Evolutionary conservation across 1,140 invertebrate species (phyloP), one percentile per base, ranked within the genome.

Genomic region (Musca vetustissima): DNA sequence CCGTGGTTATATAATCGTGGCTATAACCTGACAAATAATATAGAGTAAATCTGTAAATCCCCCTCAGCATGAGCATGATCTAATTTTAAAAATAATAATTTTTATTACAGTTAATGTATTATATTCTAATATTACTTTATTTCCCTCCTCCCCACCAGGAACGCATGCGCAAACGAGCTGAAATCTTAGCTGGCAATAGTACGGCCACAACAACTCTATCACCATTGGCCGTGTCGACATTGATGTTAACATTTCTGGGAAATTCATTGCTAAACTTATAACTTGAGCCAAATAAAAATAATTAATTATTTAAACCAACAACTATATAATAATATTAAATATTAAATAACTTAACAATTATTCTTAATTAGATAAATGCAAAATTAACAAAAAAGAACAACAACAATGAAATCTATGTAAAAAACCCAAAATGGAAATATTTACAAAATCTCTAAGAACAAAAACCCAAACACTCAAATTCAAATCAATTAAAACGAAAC

Each of bases 151-250:
- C n/a, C n/a, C n/a, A n/a, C n/a, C 28, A 82, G 80, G 80, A 87
- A 75, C 74, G 87, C 7, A 83, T 87, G 76, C 78, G 86, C 11
- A 83, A 87, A 32, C 80, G 85, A 8, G 86, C 84, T 4, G 81
- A 86, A 71, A 88, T 88, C 71, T 76, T 88, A 4, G 83, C 86
- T 0, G 87, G 87, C 1, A 87, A 87, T 76, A 86, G 85, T 50
- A 85, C 86, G 14, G 85, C 86, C 0, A 66, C 76, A 19, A 64
- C 76, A 53, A 70, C 43, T 59, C 67, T 11, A 74, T 47, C 76
- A 2, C 79, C 77, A 0, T 50, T 81, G 53, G 74, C 79, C 67
- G 69, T 83, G 22, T 82, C 82, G 32, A 75, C 77, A 52, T 75
- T 82, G 70, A 75, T 83, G 75, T 74, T 82, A 47, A 76, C 76